Base-by-base conservation (phyloP, 1,140 invertebrate species). In the Charaxes varanes region DNA sequence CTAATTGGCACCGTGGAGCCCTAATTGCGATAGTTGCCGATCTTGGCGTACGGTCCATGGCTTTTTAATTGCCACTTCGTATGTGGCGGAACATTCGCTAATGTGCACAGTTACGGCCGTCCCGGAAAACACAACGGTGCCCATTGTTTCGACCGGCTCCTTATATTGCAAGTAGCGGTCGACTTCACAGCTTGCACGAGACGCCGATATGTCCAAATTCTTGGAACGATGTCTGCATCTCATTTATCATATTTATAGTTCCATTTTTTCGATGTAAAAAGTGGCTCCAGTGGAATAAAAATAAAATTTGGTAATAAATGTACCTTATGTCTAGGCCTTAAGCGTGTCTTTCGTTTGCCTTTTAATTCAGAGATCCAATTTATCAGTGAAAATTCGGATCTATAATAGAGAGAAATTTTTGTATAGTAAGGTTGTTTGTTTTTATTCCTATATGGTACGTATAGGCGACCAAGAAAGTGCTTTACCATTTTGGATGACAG, bases 81-180 rank as follows among this genome's bases (percentile, higher is more conserved):
- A 67, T 70, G 53, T 64, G 61, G 58, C 58, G 57, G 57, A 60
- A 71, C 66, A 73, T 76, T 77, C 52, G 57, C 64, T 69, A 74
- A 77, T 76, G 62, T 66, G 44, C 36, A 51, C 59, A 38, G 51
- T 61, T 62, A 67, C 57, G 53, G 63, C 31, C 43, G 56, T 41
- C 59, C 62, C 63, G 63, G 65, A 70, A 71, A 61, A 60, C 47
- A 65, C 62, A 71, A 64, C 57, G 54, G 51, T 10, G 33, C 33
- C 76, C 55, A 80, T 77, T 80, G 72, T 77, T 76, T 35, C 35
- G 32, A 49, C 46, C 35, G 48, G 53, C 58, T 69, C 70, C 69
- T 64, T 77, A 77, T 77, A 74, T 64, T 67, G 66, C 65, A 35
- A 36, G 48, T 71, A 76, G 71, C 72, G 72, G 72, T 64, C 22